phyloP scores from a whole-genome alignment of 2,113 vertebrate species.

The Zosterops borbonicus region DNA sequence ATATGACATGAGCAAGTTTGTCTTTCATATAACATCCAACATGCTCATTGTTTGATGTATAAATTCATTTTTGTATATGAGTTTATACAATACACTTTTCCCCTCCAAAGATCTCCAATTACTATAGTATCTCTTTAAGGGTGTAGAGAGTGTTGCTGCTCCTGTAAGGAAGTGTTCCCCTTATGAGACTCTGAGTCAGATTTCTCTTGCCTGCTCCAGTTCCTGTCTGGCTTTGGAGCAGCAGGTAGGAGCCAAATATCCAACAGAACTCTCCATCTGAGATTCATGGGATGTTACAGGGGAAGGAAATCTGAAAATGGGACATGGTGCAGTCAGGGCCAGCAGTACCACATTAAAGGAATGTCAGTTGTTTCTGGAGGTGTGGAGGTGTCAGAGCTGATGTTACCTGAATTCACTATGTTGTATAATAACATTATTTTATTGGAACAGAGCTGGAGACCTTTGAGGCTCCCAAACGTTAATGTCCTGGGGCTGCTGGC shows the following conservation, averaged over 20 bases:
- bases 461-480: not conserved
- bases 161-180: not conserved
- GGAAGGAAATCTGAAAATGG: not conserved
- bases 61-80: not conserved
- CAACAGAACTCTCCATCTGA: constrained; percentile 25
- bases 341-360: rapidly evolving
- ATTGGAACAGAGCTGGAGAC: not conserved
- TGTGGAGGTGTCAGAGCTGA: not conserved
- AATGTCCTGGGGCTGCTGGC: not conserved
- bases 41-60: not conserved
- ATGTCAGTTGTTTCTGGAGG: not conserved
- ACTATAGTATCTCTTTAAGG: not conserved
- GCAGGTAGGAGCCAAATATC: constrained; percentile 16
- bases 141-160: not conserved
- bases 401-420: not conserved
- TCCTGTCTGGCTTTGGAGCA: not conserved
- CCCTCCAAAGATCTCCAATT: not conserved
- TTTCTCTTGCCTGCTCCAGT: constrained; percentile 40
- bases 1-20: not conserved
- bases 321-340: not conserved
- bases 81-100: not conserved
- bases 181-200: not conserved
- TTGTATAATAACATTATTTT: not conserved
- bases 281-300: not conserved
- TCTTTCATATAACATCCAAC: not conserved